Conservation (phyloP, 1,140 invertebrate genomes). For the Druon quercuslanigerum region DNA sequence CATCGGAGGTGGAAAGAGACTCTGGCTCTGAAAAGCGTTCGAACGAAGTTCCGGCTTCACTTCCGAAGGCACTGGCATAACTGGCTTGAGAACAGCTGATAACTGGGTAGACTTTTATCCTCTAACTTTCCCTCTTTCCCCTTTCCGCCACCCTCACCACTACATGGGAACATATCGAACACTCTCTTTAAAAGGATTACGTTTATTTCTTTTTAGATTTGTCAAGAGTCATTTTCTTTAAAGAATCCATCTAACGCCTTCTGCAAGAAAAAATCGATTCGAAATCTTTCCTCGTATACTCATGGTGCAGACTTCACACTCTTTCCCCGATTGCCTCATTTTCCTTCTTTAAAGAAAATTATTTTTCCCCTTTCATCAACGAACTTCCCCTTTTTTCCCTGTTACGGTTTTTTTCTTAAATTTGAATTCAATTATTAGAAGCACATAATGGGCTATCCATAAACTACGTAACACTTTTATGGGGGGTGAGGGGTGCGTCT, state of each 20-base stretch:
- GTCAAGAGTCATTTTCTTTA: background rate
- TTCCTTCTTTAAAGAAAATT: too few species aligned
- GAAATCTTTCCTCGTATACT: too few species aligned
- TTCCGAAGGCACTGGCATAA: conserved; percentile 28
- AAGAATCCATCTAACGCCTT: background rate
- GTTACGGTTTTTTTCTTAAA: too few species aligned
- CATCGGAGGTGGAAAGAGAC: conserved; percentile 27
- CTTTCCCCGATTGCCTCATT: too few species aligned
- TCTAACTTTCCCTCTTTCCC: conserved; percentile 3
- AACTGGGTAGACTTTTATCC: conserved; percentile 31
- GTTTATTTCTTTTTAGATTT: background rate
- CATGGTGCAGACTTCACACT: too few species aligned
- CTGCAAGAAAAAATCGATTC: too few species aligned
- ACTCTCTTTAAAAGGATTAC: conserved; percentile 24
- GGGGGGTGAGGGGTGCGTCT: too few species aligned
- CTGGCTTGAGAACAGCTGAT: conserved; percentile 30
- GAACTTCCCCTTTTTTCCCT: too few species aligned
- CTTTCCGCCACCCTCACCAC: background rate
- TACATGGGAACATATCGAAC: conserved; percentile 3
- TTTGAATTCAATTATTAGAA: too few species aligned
- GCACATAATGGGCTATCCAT: too few species aligned
- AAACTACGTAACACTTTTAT: too few species aligned
- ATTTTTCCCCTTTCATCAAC: too few species aligned
- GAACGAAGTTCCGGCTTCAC: conserved; percentile 31
- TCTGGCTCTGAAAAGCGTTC: conserved; percentile 28